Percentiles rank a stretch among this genome's conserved stretches.
Conservation (phyloP, 2,888 invertebrate species). For the Tipula unca region DNA sequence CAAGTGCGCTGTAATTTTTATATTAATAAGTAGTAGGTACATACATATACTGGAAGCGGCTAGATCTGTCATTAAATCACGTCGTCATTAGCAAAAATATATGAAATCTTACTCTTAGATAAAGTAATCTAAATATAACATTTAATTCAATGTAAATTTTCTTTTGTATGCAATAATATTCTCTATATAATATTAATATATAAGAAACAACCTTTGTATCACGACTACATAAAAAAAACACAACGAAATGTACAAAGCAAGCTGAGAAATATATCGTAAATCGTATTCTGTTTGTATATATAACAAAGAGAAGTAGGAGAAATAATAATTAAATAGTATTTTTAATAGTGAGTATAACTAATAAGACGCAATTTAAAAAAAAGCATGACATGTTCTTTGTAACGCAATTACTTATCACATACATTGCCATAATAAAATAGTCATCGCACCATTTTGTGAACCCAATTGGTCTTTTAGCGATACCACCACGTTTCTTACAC, state of each 20-base stretch:
- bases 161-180: background rate
- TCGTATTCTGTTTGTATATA: background rate
- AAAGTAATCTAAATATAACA: background rate
- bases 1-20: background rate
- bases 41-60: background rate
- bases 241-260: background rate
- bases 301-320: background rate
- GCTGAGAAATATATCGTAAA: background rate
- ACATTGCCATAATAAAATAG: background rate
- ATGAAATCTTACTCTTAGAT: background rate
- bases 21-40: background rate
- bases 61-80: background rate
- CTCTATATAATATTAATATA: no score
- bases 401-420: background rate
- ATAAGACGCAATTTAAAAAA: slow-evolving; percentile 17
- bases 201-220: slow-evolving; percentile 14
- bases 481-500: background rate
- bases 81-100: background rate
- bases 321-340: background rate
- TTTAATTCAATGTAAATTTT: background rate
- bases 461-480: background rate
- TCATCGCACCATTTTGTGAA: background rate
- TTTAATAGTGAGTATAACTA: background rate
- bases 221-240: background rate
- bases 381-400: background rate